Base-by-base conservation (phyloP, 2,113 vertebrate genomes). In the Puntigrus tetrazona region DNA sequence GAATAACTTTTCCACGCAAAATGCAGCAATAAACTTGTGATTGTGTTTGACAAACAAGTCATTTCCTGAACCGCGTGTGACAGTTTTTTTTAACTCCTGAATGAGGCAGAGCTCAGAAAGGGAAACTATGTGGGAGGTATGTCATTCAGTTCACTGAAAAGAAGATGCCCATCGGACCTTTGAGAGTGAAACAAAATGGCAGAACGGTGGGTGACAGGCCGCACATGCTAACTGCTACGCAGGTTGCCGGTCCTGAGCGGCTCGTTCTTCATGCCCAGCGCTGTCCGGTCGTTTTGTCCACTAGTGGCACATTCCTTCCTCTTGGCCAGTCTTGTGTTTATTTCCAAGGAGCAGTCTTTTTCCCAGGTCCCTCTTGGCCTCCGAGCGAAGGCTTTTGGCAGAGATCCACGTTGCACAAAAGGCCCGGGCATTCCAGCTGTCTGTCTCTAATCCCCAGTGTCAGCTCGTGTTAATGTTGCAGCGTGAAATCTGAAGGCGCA, bases 401-500 rank as follows among this genome's bases (percentile, higher is more conserved):
- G 94, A 94, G 92, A 93, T 97, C 96, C 97, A 97, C 91, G 78
- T 93, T 91, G 93, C 95, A 99, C 97, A 99, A 98, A 98, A 96
- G 89, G 88, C 93, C 95, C 94, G 95, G 95, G 96, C 96, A 99
- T 98, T 98, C 96, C 96, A 97, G 95, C 96, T 97, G 97, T 97
- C 97, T 97, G 96, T 95, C 90, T 96, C 95, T 98, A 98, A 99
- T 99, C 97, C 97, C 95, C 93, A 94, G 96, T 98, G 97, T 99
- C 97, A 99, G 96, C 95, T 97, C 95, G 94, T 93, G 97, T 98
- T 99, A 99, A 98, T 96, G 96, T 96, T 97, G 95, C 95, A 95
- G 95, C 95, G 94, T 98, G 96, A 99, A 97, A 97, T 97, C 96
- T 95, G 96, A 97, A 95, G 95, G 96, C 92, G 94, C 95, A 96